Percentiles rank a stretch among this genome's conserved stretches.
Conservation (phyloP, 2,888 invertebrate species). For the Parelbella ahira region DNA sequence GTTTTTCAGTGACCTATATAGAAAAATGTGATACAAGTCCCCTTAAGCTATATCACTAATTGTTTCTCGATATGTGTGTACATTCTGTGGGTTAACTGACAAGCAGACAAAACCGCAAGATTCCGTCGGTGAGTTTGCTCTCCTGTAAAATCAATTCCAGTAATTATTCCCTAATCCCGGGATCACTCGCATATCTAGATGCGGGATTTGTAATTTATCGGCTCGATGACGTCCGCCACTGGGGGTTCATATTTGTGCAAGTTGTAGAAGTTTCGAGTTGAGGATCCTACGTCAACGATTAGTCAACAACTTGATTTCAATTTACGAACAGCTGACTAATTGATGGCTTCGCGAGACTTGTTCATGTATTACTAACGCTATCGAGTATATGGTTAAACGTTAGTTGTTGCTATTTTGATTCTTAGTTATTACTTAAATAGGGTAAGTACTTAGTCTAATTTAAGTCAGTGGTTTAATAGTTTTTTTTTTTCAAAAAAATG, state of each 20-base stretch:
- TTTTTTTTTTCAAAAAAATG: no score
- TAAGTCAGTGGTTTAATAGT: no score
- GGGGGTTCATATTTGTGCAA: constrained; percentile 17
- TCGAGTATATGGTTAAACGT: no score
- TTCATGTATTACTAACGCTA: no score
- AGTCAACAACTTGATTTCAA: constrained; percentile 22
- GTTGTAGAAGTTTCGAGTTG: constrained; percentile 20
- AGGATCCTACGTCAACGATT: constrained; percentile 16
- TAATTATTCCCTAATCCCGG: constrained; percentile 15
- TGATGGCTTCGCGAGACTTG: constrained; percentile 14
- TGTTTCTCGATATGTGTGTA: no score
- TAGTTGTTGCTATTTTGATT: no score
- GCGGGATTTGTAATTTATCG: constrained; percentile 19
- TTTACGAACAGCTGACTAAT: constrained; percentile 18
- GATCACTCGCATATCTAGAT: constrained; percentile 17
- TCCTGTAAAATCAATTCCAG: constrained; percentile 10
- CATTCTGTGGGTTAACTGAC: neutral
- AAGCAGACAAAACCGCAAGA: constrained; percentile 2
- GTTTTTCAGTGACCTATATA: no score
- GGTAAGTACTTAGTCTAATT: no score
- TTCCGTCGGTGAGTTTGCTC: constrained; percentile 6
- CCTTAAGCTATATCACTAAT: no score
- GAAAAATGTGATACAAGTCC: no score
- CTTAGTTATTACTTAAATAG: no score
- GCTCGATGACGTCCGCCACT: constrained; percentile 21